Percentiles rank a stretch among this genome's conserved stretches.
These are phyloP conservation scores for Cephonodes hylas DNA, from an alignment of 2,888 invertebrate genomes.

Conservation along the genomic window DNA sequence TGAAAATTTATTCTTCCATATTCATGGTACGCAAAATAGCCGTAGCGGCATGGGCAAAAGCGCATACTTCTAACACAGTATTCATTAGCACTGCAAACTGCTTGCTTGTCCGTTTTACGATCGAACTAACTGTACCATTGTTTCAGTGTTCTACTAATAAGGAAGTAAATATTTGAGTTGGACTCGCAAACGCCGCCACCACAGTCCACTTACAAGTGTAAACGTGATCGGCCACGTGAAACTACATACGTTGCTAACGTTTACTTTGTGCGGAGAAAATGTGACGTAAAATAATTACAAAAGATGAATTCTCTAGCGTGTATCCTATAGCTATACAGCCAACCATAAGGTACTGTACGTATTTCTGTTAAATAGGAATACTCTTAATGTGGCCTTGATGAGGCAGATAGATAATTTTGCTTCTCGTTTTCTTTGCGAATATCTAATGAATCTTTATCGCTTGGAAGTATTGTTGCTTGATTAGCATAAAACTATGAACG, in stretches of 20 bases:
- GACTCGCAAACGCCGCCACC: constrained; percentile 44
- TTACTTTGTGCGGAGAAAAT: not conserved
- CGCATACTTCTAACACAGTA: not conserved
- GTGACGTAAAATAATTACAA: no score
- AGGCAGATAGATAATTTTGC: no score
- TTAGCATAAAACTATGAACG: no score
- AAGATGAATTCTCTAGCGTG: no score
- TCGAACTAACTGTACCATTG: constrained; percentile 59
- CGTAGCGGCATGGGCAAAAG: not conserved
- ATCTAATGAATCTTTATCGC: no score
- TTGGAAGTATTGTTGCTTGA: no score
- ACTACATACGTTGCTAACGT: not conserved
- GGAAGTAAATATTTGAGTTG: constrained; percentile 76
- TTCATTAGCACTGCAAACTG: constrained; percentile 24
- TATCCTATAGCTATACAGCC: no score
- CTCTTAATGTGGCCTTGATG: no score
- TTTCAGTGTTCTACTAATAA: constrained; percentile 64
- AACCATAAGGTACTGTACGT: no score
- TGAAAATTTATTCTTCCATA: no score
- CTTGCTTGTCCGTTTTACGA: constrained; percentile 56
- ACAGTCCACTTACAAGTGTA: constrained; percentile 44
- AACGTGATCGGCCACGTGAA: constrained; percentile 21
- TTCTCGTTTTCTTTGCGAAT: no score
- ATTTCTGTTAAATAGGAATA: no score
- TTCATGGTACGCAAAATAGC: not conserved